phyloP scores from a whole-genome alignment of 2,113 vertebrate genomes.

The Neogobius melanostomus region DNA sequence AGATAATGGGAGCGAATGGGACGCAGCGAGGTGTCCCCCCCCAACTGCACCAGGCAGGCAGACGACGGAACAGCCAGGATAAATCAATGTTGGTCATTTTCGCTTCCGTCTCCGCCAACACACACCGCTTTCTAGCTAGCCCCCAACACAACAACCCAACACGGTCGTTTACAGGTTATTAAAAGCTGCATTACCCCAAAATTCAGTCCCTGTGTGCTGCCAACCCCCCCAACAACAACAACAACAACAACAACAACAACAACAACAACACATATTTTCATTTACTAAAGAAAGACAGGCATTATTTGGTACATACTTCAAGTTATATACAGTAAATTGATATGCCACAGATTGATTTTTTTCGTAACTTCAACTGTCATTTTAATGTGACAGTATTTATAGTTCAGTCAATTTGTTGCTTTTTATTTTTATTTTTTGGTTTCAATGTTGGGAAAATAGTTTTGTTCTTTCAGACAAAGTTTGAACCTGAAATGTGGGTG shows the following conservation, averaged over 20 bases:
- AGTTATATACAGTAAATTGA: too few relatives aligned
- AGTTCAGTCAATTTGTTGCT: too few relatives aligned
- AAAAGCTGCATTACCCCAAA: constrained; percentile 57
- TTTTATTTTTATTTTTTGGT: too few relatives aligned
- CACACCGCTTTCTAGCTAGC: constrained; percentile 3
- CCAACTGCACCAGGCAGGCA: constrained; percentile 89
- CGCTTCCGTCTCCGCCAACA: constrained; percentile 54
- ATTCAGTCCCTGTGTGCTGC: constrained; percentile 22
- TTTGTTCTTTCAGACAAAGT: too few relatives aligned
- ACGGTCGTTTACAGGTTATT: constrained; percentile 85
- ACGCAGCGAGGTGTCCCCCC: constrained; percentile 92
- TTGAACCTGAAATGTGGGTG: too few relatives aligned
- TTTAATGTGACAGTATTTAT: too few relatives aligned
- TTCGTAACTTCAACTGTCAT: too few relatives aligned
- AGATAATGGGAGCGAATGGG: constrained; percentile 97
- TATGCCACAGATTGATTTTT: too few relatives aligned
- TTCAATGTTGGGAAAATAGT: too few relatives aligned
- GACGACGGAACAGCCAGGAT: constrained; percentile 95
- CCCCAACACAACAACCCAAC: not conserved
- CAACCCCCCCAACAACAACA: not conserved
- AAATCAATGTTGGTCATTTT: constrained; percentile 98
- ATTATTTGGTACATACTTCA: too few relatives aligned
- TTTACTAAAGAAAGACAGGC: constrained; percentile 60
- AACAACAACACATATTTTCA: not conserved
- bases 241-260: not conserved